These are phyloP conservation scores for Drosophila neocordata DNA, from an alignment of 1,140 invertebrate genomes.

Conservation along the genomic window DNA sequence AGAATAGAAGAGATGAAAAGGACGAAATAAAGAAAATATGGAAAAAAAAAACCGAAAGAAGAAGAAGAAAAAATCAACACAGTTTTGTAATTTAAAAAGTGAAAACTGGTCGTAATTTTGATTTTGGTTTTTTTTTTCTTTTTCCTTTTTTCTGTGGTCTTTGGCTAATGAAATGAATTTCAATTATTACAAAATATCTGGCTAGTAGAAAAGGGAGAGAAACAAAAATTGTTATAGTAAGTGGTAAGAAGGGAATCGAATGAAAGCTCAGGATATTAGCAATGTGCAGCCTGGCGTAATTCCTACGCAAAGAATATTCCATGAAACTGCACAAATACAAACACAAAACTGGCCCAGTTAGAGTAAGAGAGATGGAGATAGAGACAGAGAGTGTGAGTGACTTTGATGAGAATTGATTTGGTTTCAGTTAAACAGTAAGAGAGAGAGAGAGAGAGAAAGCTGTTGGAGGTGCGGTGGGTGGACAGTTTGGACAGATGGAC, in stretches of 20 bases:
- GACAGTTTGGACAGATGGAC: slow-evolving; percentile 45
- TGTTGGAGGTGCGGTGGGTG: slow-evolving; percentile 37
- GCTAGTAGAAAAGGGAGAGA: background rate
- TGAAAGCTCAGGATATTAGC: slow-evolving; percentile 70
- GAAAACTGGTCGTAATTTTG: slow-evolving; percentile 1
- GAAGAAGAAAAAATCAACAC: background rate
- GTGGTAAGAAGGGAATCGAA: slow-evolving; percentile 13
- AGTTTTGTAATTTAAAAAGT: slow-evolving; percentile 7
- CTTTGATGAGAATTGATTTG: slow-evolving; percentile 77
- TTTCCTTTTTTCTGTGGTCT: background rate
- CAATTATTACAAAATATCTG: slow-evolving; percentile 54
- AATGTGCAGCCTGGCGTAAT: slow-evolving; percentile 77
- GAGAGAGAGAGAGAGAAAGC: background rate
- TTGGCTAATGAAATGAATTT: slow-evolving; percentile 67
- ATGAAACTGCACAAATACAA: slow-evolving; percentile 37
- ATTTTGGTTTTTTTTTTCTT: background rate
- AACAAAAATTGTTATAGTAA: background rate
- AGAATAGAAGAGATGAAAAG: background rate
- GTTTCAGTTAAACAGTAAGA: slow-evolving; percentile 22
- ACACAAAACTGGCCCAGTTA: background rate
- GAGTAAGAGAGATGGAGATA: slow-evolving; percentile 24
- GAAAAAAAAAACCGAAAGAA: background rate
- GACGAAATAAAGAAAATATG: background rate
- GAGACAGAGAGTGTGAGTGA: slow-evolving; percentile 63
- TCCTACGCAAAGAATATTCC: slow-evolving; percentile 68